Base-by-base conservation (phyloP, 2,888 invertebrate genomes). In the Metellina segmentata region DNA sequence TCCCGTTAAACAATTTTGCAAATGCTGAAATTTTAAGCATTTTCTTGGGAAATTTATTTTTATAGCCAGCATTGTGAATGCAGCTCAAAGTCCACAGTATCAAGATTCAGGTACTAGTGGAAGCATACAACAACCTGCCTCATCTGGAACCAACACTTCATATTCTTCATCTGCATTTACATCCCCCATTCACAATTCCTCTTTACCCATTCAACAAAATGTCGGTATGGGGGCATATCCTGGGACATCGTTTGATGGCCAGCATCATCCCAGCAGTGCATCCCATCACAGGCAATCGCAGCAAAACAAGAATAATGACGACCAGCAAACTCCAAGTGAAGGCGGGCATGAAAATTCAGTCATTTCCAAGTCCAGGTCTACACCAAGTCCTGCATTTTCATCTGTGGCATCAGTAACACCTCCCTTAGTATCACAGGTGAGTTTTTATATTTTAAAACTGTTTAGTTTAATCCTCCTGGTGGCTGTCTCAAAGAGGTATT, bases 361-460 rank as follows among this genome's bases (percentile, higher is more conserved):
- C 49, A 61, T 89, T 48, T 81, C 81, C 19, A 89, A 88, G 71
- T 92, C 92, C 2, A 85, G 92, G 53, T 92, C 92, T 8, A 92
- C 92, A 9, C 92, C 92, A 1, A 92, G 92, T 86, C 92, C 92
- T 20, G 89, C 85, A 11, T 92, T 92, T 77, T 61, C 92, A 70
- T 91, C 91, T 70, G 89, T 85, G 13, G 92, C 92, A 13, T 87
- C 92, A 16, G 89, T 92, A 7, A 92, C 92, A 49, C 92, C 92
- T 6, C 92, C 92, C 7, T 69, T 92, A 49, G 92, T 92, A 8
- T 78, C 91, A 7, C 91, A 91, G 88, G 91, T 91, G 61, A 16
- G 52, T 34, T 34, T 34, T 34, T 2, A 34, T 34, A 34, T 34
- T 34, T 34, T n/a, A n/a, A n/a, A n/a, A n/a, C n/a, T 34, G 34